phyloP scores from a whole-genome alignment of 1,140 invertebrate genomes.

The Euwallacea similis region DNA sequence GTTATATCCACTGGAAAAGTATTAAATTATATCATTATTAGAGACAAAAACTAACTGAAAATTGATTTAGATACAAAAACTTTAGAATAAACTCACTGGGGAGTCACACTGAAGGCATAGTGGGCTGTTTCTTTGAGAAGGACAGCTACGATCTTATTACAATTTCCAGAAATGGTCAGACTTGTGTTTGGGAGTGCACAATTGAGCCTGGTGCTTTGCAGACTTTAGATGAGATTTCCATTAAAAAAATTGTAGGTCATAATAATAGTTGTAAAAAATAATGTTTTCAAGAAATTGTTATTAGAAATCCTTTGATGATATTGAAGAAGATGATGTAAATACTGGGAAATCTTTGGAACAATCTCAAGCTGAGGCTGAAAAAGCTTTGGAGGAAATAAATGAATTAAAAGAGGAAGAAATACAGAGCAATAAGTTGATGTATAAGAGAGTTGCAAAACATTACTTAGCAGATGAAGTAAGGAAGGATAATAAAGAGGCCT shows the following conservation, averaged over 20 bases:
- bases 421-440: constrained; percentile 62
- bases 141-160: constrained; percentile 81
- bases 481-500: constrained; percentile 62
- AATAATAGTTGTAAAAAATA: neutral
- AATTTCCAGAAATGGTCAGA: constrained; percentile 68
- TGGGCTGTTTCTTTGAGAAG: constrained; percentile 86
- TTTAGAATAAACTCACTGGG: constrained; percentile 73
- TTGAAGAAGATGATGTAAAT: constrained; percentile 65
- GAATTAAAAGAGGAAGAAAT: constrained; percentile 53
- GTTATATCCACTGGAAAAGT: constrained; percentile 75
- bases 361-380: constrained; percentile 56
- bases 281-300: constrained; percentile 5
- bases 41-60: neutral
- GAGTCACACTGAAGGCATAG: constrained; percentile 79
- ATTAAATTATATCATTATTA: constrained; percentile 3
- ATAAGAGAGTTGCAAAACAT: constrained; percentile 69
- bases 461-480: constrained; percentile 72
- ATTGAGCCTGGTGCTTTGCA: constrained; percentile 69
- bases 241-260: constrained; percentile 41
- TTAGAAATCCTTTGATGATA: constrained; percentile 48
- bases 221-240: constrained; percentile 51
- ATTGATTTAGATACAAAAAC: constrained; percentile 60
- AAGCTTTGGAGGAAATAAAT: constrained; percentile 54
- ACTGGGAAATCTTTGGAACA: constrained; percentile 53
- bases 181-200: constrained; percentile 85